Conservation (phyloP, 2,113 vertebrate species). For the Piaya cayana region DNA sequence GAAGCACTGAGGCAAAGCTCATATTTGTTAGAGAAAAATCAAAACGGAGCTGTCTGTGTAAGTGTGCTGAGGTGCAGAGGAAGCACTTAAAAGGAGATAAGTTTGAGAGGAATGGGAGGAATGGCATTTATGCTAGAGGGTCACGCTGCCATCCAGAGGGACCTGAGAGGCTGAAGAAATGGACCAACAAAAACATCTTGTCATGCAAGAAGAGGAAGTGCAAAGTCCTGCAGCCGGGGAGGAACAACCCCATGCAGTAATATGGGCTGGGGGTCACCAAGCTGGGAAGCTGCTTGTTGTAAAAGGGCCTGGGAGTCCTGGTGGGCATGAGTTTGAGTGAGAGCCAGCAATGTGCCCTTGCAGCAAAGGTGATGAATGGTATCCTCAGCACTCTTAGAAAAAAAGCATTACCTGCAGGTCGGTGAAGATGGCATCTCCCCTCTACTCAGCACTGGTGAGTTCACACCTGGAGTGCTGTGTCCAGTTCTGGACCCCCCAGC, state of each 20-base stretch:
- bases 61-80: neutral
- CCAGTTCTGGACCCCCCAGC: neutral
- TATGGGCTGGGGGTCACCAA: neutral
- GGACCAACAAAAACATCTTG: neutral
- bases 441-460: too few species aligned
- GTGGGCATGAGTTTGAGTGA: neutral
- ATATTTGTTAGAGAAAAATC: neutral
- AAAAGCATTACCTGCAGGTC: neutral
- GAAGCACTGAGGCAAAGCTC: neutral
- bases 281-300: neutral
- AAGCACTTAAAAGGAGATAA: neutral
- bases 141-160: neutral
- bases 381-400: neutral
- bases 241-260: neutral
- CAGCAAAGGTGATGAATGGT: neutral
- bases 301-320: accelerated
- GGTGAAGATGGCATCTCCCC: neutral
- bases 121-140: accelerated
- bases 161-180: neutral
- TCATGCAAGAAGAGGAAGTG: neutral
- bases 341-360: neutral
- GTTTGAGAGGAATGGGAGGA: neutral
- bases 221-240: neutral
- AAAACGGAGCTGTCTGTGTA: neutral
- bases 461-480: too few species aligned